Evolutionary conservation across 2,113 vertebrate species (phyloP).

Genomic region (Cynocephalus volans): DNA sequence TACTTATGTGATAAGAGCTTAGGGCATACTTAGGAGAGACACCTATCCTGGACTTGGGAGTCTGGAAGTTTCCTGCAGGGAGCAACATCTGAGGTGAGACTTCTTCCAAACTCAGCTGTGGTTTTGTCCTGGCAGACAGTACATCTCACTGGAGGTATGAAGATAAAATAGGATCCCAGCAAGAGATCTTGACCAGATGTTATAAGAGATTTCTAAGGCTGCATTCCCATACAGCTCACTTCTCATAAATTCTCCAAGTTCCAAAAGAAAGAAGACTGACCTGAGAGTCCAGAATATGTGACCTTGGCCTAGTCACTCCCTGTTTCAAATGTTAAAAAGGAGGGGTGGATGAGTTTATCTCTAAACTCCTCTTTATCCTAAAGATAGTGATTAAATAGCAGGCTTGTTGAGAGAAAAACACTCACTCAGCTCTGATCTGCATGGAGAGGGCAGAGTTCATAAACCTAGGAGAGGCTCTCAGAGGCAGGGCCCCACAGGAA

Average conservation of each 20-base stretch:
- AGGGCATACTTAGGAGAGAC: background rate
- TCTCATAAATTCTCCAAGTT: background rate
- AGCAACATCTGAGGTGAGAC: background rate
- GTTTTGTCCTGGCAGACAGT: background rate
- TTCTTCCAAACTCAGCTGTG: background rate
- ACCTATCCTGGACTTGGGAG: background rate
- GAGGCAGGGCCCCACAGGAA: background rate
- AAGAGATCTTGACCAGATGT: background rate
- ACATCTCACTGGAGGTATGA: background rate
- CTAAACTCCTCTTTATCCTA: background rate
- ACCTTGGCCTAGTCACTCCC: slow-evolving; percentile 19
- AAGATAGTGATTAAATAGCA: background rate
- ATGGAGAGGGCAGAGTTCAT: background rate
- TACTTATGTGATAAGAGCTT: background rate
- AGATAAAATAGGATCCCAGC: background rate
- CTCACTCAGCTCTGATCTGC: background rate
- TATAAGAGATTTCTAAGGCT: background rate
- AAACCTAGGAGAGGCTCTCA: background rate
- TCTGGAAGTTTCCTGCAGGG: background rate
- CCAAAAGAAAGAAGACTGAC: slow-evolving; percentile 1
- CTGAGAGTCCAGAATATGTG: background rate
- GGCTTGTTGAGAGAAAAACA: background rate
- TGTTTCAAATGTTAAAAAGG: slow-evolving; percentile 24
- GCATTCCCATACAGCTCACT: background rate
- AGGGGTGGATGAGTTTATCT: background rate